phyloP scores from a whole-genome alignment of 1,140 invertebrate species.

The Drepana arcuata region DNA sequence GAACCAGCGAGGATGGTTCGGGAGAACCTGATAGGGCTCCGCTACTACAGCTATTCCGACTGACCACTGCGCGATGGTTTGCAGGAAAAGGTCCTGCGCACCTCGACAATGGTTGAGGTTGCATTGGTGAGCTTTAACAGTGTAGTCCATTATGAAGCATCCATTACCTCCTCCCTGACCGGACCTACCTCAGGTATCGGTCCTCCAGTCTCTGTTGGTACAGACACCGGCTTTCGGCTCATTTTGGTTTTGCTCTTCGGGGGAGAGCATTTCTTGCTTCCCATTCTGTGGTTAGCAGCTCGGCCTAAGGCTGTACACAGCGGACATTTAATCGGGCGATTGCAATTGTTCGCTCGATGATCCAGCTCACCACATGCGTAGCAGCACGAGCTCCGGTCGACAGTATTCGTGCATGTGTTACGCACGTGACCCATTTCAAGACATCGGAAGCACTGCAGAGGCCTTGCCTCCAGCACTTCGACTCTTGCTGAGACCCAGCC shows the following conservation, averaged over 20 bases:
- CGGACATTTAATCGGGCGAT: background rate
- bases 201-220: too few species aligned
- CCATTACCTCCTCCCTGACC: background rate
- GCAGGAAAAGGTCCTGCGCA: slow-evolving; percentile 16
- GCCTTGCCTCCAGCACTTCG: background rate
- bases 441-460: slow-evolving; percentile 7
- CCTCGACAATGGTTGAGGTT: slow-evolving; percentile 17
- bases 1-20: slow-evolving; percentile 13
- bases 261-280: background rate
- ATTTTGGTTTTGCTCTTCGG: background rate
- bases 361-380: background rate
- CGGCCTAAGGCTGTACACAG: background rate
- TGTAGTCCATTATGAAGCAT: background rate
- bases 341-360: slow-evolving; percentile 1
- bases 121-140: slow-evolving; percentile 6
- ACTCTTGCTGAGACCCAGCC: slow-evolving; percentile 4
- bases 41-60: slow-evolving; percentile 13
- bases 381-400: background rate
- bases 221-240: too few species aligned
- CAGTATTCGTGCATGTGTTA: background rate
- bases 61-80: slow-evolving; percentile 12
- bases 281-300: background rate
- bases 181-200: too few species aligned
- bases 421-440: slow-evolving; percentile 5
- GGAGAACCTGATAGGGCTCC: slow-evolving; percentile 15